Evolutionary conservation across 2,888 invertebrate genomes (phyloP).

Genomic region (Hemicrepidius hirtus): DNA sequence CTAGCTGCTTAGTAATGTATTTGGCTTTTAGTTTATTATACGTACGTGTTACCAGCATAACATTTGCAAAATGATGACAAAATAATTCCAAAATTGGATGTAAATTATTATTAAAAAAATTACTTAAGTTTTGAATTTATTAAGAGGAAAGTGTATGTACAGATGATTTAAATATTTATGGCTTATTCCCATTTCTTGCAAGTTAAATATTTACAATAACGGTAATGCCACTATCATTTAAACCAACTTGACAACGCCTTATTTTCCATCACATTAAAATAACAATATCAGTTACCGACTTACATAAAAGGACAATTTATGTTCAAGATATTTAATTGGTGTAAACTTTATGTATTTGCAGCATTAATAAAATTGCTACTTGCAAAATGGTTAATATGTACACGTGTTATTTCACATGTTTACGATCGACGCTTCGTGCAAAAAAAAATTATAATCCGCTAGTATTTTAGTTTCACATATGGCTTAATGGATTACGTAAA

Average conservation of each 20-base stretch:
- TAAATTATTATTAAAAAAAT: neutral
- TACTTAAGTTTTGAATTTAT: too few relatives aligned
- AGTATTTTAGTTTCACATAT: constrained; percentile 24
- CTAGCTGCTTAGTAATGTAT: constrained; percentile 18
- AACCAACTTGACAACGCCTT: neutral
- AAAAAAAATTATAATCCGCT: constrained; percentile 19
- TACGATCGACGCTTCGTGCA: constrained; percentile 8
- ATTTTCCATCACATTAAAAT: constrained; percentile 9
- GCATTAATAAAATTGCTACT: constrained; percentile 19
- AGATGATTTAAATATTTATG: too few relatives aligned
- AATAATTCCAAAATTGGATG: constrained; percentile 21
- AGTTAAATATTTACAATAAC: neutral
- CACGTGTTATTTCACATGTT: constrained; percentile 27
- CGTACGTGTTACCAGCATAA: neutral
- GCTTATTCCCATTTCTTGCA: too few relatives aligned
- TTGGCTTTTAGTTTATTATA: constrained; percentile 14
- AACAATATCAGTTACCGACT: constrained; percentile 8
- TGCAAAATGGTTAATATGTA: constrained; percentile 14
- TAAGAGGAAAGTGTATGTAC: too few relatives aligned
- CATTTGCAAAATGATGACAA: constrained; percentile 15
- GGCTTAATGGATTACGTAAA: constrained; percentile 35
- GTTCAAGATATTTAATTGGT: constrained; percentile 2
- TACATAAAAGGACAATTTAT: constrained; percentile 22
- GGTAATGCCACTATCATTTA: neutral
- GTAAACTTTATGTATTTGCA: constrained; percentile 10